Evolutionary conservation across 1,140 invertebrate species (phyloP), one percentile per base, ranked within the genome.

Genomic region (Hycleus phaleratus): DNA sequence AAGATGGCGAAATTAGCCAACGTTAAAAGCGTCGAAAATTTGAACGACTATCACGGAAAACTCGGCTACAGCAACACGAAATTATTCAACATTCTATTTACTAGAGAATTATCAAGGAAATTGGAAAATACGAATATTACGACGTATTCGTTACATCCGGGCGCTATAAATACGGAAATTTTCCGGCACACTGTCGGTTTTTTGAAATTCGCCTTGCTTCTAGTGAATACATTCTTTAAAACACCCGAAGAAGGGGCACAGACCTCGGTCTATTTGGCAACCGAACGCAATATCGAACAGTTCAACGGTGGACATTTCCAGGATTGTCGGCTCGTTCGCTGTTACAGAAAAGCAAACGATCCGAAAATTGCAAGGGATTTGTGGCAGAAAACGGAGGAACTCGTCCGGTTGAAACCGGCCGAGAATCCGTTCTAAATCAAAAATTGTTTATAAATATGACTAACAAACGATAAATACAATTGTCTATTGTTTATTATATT

Each of bases 61-160:
- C 32, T 38, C 10, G 12, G 25, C 40, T 90, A 88, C 67, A 67
- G 71, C 2, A 83, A 84, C 64, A 87, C 84, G 55, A 90, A 90
- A 75, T 65, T 89, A 46, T 85, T 85, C 4, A 82, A 86, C 54
- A 70, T 85, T 12, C 71, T 89, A 2, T 88, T 88, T 60, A 82
- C 79, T 0, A 77, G 73, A 10, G 82, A 87, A 71, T 73, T 90
- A 26, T 73, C 77, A 26, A 71, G 72, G 46, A 71, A 75, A 58
- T 64, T 88, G 12, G 70, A 81, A 77, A 78, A 78, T 76, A 76
- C 54, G 38, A 61, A 56, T 24, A 61, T 72, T 1, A 65, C 46
- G 9, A 63, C 66, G 1, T 69, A 71, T 60, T 66, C 63, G 9
- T 57, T 71, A 8, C 68, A 72, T 64, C 72, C 72, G 6, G 72